Base-by-base conservation (phyloP, 2,888 invertebrate genomes). In the Kuschelorhynchus macadamiae region DNA sequence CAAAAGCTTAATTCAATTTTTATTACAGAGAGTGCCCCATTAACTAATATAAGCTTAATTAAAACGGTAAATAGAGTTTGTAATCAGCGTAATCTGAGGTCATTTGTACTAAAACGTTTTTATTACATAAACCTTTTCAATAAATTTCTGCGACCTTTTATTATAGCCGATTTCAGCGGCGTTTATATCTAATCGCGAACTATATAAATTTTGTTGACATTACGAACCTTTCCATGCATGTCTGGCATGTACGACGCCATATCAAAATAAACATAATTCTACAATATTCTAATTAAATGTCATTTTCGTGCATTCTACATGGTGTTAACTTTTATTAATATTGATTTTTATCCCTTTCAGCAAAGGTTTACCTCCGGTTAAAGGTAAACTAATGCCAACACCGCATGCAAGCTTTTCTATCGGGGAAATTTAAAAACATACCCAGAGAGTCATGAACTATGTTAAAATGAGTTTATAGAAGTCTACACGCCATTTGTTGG, bases 231-330 rank as follows among this genome's bases (percentile, higher is more conserved):
- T 52, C 32, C 42, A 44, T 68, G 67, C 67, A 62, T 49, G 67
- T 57, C 59, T 68, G 52, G 57, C 57, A 68, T 63, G 63, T 63
- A 49, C 61, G 56, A 56, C 67, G 50, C 33, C 21, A 46, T 68
- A 68, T 68, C 67, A 68, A 68, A 68, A 63, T 63, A 68, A 68
- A 68, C 59, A 57, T 57, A 56, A 59, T 59, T 67, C 50, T 49
- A 56, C 56, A 62, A 62, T 67, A 67, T 67, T 68, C 52, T 68
- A 68, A 68, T 68, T 68, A 68, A 63, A 68, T 63, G 67, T 63
- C 67, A 68, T 62, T 55, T 68, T 68, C 67, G 63, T 68, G 67
- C 67, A 60, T 68, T 68, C 67, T 55, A 67, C 67, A 67, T 56
- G 56, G 61, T 62, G 67, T 68, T 68, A 46, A 33, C 39, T 68